Percentiles rank a stretch among this genome's conserved stretches.
These are phyloP conservation scores for Lydus trimaculatus DNA, from an alignment of 2,888 invertebrate species.

Conservation along the genomic window DNA sequence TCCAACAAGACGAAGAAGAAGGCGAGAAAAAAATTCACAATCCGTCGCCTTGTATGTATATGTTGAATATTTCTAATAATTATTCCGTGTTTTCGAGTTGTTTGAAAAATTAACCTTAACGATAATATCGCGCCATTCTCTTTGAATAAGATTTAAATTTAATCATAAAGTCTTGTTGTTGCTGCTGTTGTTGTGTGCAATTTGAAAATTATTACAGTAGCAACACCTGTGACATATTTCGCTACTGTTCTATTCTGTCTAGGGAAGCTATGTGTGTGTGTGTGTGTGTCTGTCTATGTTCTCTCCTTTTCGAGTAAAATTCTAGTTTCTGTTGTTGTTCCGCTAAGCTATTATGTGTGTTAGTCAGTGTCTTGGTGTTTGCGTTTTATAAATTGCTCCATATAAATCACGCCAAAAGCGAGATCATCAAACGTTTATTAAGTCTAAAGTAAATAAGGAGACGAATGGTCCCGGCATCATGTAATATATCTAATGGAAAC, in stretches of 20 bases:
- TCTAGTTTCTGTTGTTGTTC: background rate
- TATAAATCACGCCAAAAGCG: slow-evolving; percentile 13
- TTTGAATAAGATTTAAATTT: background rate
- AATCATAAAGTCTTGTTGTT: background rate
- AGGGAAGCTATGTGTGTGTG: background rate
- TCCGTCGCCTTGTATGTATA: no score
- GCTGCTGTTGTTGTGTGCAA: background rate
- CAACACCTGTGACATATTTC: slow-evolving; percentile 2
- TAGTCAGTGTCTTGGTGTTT: background rate
- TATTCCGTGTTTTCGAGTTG: background rate
- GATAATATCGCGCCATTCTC: background rate
- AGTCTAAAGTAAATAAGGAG: slow-evolving; percentile 12
- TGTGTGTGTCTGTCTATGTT: no score
- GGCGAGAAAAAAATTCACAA: background rate
- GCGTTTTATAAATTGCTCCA: slow-evolving; percentile 11
- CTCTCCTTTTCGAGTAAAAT: background rate
- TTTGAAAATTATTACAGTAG: slow-evolving; percentile 1
- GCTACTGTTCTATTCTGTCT: background rate
- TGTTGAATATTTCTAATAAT: background rate
- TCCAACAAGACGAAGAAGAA: no score
- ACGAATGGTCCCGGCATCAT: background rate
- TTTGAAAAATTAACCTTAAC: background rate
- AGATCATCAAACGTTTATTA: slow-evolving; percentile 12
- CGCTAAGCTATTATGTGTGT: background rate
- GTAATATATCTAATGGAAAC: slow-evolving; percentile 4